Conservation (phyloP, 2,113 vertebrate genomes). For the Xenus cinereus region DNA sequence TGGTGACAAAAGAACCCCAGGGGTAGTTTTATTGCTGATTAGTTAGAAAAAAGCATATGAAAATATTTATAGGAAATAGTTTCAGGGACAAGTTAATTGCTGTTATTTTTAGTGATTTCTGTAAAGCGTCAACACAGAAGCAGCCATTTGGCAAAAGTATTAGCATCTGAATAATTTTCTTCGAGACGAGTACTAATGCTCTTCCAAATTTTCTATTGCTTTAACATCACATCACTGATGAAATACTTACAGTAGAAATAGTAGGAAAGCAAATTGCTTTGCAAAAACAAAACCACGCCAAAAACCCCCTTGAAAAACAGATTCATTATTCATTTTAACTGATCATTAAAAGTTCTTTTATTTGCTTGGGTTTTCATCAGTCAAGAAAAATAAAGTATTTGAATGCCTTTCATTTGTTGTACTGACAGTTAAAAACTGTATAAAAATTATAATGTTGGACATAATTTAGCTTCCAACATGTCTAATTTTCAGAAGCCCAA, state of each 20-base stretch:
- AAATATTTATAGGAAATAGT: constrained; percentile 25
- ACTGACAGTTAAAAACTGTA: not conserved
- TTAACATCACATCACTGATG: not conserved
- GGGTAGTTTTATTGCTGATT: not conserved
- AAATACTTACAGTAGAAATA: not conserved
- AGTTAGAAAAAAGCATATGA: not conserved
- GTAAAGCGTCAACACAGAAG: not conserved
- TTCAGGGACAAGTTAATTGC: not conserved
- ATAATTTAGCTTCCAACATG: not conserved
- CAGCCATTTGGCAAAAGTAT: not conserved
- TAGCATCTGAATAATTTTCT: not conserved
- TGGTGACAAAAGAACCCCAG: not conserved
- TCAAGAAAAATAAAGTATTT: not conserved
- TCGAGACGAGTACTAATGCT: not conserved
- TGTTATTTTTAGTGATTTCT: not conserved
- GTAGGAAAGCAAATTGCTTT: not conserved
- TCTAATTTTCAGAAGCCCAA: not conserved
- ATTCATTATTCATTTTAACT: not conserved
- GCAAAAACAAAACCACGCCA: not conserved
- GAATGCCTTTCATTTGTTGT: not conserved
- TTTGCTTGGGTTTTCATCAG: not conserved
- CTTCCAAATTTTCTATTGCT: not conserved
- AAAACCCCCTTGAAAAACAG: not conserved
- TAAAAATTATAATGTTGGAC: not conserved
- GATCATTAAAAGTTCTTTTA: not conserved